Evolutionary conservation across 2,113 vertebrate species (phyloP).

Genomic region (Coturnix japonica): DNA sequence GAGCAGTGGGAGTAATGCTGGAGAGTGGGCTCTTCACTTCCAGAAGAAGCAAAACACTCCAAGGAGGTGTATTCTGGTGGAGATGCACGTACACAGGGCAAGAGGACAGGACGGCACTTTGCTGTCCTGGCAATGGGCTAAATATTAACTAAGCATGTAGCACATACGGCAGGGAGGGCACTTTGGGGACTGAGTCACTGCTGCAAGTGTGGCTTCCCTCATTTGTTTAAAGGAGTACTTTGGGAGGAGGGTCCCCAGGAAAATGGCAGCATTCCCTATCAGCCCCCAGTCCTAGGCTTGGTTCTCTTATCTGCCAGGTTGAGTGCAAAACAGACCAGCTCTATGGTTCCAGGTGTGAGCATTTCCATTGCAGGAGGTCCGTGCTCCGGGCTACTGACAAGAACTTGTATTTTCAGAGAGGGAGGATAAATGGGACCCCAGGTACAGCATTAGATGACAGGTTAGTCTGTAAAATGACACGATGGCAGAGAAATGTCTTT

Average conservation of each 20-base stretch:
- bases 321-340: too few species aligned
- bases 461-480: neutral
- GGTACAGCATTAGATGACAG: neutral
- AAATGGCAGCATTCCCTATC: neutral
- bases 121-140: neutral
- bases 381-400: neutral
- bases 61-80: neutral
- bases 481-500: neutral
- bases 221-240: neutral
- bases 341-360: neutral
- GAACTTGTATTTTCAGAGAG: neutral
- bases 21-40: neutral
- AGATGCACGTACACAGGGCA: neutral
- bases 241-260: neutral
- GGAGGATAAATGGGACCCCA: neutral
- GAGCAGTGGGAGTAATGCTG: neutral
- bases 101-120: neutral
- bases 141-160: neutral
- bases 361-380: neutral
- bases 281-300: accelerated
- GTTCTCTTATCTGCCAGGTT: neutral
- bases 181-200: neutral
- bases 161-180: accelerated
- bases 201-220: neutral
- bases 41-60: neutral